These are phyloP conservation scores for Cheirogaleus medius DNA, from an alignment of 2,113 vertebrate species.

Conservation along the genomic window DNA sequence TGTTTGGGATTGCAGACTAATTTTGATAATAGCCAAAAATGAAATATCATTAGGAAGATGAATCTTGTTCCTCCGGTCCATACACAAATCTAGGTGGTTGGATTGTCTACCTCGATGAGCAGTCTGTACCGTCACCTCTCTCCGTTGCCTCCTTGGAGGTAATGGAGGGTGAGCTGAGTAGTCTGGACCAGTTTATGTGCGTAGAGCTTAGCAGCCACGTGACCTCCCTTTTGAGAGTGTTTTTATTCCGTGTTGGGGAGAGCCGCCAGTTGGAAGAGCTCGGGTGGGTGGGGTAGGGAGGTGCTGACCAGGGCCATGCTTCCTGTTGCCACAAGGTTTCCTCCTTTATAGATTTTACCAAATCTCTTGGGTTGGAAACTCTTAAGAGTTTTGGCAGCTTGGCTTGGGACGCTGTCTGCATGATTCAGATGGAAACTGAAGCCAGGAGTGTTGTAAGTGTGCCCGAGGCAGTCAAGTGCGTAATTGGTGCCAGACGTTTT, in stretches of 20 bases:
- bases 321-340: not conserved
- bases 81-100: not conserved
- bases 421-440: conserved; percentile 10
- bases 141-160: not conserved
- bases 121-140: not conserved
- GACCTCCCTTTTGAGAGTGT: not conserved
- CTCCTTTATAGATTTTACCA: not conserved
- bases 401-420: not conserved
- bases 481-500: conserved; percentile 2
- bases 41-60: not conserved
- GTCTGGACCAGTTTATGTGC: not conserved
- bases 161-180: not conserved
- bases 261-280: not conserved
- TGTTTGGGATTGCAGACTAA: not conserved
- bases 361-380: not conserved
- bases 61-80: not conserved
- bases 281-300: not conserved
- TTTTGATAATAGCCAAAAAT: not conserved
- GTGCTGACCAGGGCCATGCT: not conserved
- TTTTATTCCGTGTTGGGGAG: not conserved
- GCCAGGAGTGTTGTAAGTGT: not conserved
- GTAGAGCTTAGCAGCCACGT: not conserved
- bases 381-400: not conserved
- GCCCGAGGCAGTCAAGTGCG: not conserved
- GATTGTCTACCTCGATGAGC: not conserved